These are phyloP conservation scores for Pelosia muscerda DNA, from an alignment of 2,888 invertebrate species.

Conservation along the genomic window DNA sequence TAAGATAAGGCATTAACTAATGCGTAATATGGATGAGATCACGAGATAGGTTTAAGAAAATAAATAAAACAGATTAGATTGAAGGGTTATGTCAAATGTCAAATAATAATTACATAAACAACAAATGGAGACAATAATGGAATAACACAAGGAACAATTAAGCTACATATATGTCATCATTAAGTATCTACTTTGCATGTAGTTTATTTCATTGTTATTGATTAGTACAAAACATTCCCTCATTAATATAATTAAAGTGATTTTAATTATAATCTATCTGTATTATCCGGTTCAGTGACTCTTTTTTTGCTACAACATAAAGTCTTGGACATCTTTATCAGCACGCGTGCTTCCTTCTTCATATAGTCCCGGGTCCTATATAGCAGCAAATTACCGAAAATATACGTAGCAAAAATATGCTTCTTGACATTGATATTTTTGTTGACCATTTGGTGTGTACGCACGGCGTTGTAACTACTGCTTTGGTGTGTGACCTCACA, in stretches of 20 bases:
- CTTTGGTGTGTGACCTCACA: no score
- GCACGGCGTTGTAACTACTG: no score
- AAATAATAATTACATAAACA: constrained; percentile 60
- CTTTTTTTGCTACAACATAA: no score
- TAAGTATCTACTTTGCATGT: constrained; percentile 48
- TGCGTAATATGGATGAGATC: constrained; percentile 76
- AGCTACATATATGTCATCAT: constrained; percentile 61
- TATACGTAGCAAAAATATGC: no score
- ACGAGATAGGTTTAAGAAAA: constrained; percentile 78
- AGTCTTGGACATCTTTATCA: no score
- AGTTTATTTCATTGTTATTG: constrained; percentile 1
- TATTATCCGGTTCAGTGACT: no score
- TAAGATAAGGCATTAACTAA: constrained; percentile 42
- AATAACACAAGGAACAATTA: constrained; percentile 78
- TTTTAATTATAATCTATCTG: no score
- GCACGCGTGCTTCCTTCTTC: no score
- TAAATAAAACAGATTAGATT: constrained; percentile 75
- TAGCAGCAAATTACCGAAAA: no score
- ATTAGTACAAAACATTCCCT: not conserved
- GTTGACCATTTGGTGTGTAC: no score
- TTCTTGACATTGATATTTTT: no score
- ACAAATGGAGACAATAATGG: constrained; percentile 74
- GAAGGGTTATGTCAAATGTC: constrained; percentile 61
- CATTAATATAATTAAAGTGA: not conserved
- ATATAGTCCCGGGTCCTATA: no score